Conservation (phyloP, 2,113 vertebrate genomes). For the Pardalotus punctatus region DNA sequence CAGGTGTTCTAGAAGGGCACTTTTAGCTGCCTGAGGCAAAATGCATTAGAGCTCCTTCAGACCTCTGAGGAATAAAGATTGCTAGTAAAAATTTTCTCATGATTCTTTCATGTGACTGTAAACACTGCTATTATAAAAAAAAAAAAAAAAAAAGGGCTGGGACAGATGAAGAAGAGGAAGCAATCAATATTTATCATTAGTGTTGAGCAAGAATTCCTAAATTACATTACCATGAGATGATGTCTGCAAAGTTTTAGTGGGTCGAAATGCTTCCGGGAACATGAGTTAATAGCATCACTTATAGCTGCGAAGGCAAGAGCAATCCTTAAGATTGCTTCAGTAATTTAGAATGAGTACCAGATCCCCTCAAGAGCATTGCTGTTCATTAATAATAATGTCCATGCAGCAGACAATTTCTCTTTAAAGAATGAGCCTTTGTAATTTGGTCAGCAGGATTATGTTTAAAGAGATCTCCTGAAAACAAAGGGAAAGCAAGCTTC, state of each 20-base stretch:
- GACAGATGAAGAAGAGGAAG: not conserved
- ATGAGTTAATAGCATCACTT: not conserved
- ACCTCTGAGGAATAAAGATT: not conserved
- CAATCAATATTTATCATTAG: not conserved
- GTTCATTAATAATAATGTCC: constrained; percentile 26
- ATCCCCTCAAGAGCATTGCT: not conserved
- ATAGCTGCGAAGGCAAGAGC: constrained; percentile 10
- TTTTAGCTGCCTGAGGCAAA: not conserved
- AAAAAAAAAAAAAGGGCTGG: not conserved
- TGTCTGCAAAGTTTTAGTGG: not conserved
- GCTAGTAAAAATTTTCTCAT: not conserved
- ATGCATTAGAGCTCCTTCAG: not conserved
- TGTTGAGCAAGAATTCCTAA: not conserved
- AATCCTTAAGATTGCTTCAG: not conserved
- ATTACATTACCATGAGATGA: not conserved
- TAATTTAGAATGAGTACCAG: constrained; percentile 29
- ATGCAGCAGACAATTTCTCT: not conserved
- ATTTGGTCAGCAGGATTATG: constrained; percentile 9
- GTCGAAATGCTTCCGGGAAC: not conserved
- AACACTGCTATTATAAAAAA: not conserved
- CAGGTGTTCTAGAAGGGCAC: not conserved
- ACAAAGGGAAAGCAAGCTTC: not conserved
- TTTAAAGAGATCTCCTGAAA: not conserved
- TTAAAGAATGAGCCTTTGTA: not conserved
- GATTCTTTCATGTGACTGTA: not conserved